Base-by-base conservation (phyloP, 2,888 invertebrate species). In the Nemotelus pantherinus region DNA sequence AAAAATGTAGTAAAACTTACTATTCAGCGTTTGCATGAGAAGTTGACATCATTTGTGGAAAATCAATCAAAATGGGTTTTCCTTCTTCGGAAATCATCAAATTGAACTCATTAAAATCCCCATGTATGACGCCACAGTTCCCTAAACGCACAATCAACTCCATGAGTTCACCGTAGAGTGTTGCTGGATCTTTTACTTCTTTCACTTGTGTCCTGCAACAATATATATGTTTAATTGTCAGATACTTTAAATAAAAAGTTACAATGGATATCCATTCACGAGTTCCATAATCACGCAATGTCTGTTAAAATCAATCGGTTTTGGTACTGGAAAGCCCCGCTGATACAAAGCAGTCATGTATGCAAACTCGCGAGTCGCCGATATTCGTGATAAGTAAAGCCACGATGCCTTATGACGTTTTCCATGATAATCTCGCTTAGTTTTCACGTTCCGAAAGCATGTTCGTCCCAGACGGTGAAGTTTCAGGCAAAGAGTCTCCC, bases 51-150 rank as follows among this genome's bases (percentile, higher is more conserved):
- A 99, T 99, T 89, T 99, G 99, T 0, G 99, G 99, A 86, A 99
- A 99, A 89, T 99, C 99, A 80, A 99, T 98, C 81, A 99, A 89
- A 68, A 96, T 88, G 0, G 97, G 94, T 80, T 93, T 93, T 39
- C 93, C 92, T 0, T 94, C 93, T 75, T 92, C 91, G 55, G 92
- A 91, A 1, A 95, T 89, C 93, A 99, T 96, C 80, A 99, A 92
- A 87, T 99, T 99, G 87, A 99, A 99, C 88, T 99, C 99, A 85
- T 99, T 99, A 86, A 98, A 99, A 89, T 99, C 99, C 0, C 98
- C 96, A 86, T 99, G 99, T 82, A 99, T 99, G 2, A 99, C 95
- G 0, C 99, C 99, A 83, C 95, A 93, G 88, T 95, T 94, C 44
- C 94, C 99, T 75, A 99, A 90, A 58, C 92, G 91, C 0, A 98